phyloP scores from a whole-genome alignment of 2,888 invertebrate species.

The Stenolophus ochropezus region DNA sequence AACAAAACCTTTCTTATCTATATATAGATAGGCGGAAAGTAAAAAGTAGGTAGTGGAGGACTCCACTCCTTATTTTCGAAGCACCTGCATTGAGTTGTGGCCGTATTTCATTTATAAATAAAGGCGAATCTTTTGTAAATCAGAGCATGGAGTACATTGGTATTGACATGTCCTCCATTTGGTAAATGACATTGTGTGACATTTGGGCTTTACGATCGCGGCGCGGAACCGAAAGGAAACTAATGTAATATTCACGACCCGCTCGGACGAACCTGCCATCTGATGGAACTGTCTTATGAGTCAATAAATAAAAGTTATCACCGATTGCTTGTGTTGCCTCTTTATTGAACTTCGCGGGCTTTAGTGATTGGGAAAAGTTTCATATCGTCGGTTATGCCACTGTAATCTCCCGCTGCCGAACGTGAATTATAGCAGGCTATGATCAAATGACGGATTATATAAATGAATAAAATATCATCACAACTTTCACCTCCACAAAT shows the following conservation, averaged over 20 bases:
- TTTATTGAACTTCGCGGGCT: conserved; percentile 31
- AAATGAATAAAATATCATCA: conserved; percentile 9
- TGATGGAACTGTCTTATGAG: conserved; percentile 42
- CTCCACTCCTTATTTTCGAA: too few relatives aligned
- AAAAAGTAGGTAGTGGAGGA: too few relatives aligned
- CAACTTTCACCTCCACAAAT: conserved; percentile 2
- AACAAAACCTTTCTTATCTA: too few relatives aligned
- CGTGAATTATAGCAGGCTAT: not conserved
- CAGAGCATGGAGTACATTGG: not conserved
- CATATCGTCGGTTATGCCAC: conserved; percentile 14
- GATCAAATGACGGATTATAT: conserved; percentile 26
- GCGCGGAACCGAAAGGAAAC: conserved; percentile 16
- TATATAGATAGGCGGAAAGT: too few relatives aligned
- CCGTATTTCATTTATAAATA: not conserved
- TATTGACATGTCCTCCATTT: not conserved
- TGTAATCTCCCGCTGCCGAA: conserved; percentile 6
- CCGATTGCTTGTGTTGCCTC: conserved; percentile 35
- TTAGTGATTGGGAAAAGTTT: conserved; percentile 37
- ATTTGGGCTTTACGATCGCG: conserved; percentile 11
- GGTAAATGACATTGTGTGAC: conserved; percentile 11
- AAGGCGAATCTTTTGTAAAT: not conserved
- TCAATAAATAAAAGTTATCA: conserved; percentile 43
- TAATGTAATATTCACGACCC: conserved; percentile 37
- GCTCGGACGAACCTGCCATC: not conserved
- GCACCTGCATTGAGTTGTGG: too few relatives aligned